Evolutionary conservation across 2,888 invertebrate genomes (phyloP).

Genomic region (Amiota mariae): DNA sequence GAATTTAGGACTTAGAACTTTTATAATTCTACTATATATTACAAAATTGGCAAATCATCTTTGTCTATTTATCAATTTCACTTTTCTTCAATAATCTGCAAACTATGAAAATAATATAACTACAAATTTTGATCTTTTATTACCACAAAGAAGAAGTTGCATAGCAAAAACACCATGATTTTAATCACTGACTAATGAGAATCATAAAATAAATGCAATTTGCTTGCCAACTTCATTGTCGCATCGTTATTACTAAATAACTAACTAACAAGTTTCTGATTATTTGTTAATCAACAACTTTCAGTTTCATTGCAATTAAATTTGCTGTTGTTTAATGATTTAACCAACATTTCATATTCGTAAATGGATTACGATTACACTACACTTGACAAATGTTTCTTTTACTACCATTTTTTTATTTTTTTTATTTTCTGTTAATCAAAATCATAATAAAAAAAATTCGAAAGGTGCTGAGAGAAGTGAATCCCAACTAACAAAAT

Average conservation of each 20-base stretch:
- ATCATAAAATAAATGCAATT: neutral
- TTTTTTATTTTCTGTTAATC: neutral
- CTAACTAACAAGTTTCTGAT: neutral
- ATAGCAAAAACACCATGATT: no score
- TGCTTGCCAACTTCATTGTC: neutral
- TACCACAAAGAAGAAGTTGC: no score
- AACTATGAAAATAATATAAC: no score
- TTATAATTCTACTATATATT: no score
- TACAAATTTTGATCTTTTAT: no score
- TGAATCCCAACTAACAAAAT: neutral
- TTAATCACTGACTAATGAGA: no score
- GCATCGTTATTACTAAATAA: neutral
- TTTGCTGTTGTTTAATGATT: slow-evolving; percentile 10
- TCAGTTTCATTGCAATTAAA: slow-evolving; percentile 23
- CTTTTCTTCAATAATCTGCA: no score
- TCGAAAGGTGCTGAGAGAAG: slow-evolving; percentile 25
- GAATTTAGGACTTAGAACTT: no score
- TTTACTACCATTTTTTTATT: neutral
- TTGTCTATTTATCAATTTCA: no score
- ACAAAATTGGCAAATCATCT: no score
- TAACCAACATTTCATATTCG: slow-evolving; percentile 11
- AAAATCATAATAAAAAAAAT: slow-evolving; percentile 2
- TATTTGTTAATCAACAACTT: slow-evolving; percentile 17
- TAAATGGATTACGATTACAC: slow-evolving; percentile 18
- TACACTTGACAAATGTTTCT: slow-evolving; percentile 1